Evolutionary conservation across 1,140 invertebrate genomes (phyloP).

Genomic region (Drosophila mauritiana): DNA sequence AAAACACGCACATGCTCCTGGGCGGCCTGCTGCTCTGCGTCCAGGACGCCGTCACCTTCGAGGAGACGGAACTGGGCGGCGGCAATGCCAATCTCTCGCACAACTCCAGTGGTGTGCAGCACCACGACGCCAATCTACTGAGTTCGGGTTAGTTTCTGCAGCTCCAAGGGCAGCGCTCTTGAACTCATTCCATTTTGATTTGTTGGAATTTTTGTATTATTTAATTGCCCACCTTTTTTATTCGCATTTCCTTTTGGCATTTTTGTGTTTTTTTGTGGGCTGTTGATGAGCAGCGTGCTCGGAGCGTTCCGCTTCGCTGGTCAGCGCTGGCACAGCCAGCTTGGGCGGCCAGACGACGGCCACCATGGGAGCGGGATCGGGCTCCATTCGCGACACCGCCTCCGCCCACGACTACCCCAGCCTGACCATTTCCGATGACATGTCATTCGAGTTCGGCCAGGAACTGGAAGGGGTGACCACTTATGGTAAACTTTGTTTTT

Average conservation of each 20-base stretch:
- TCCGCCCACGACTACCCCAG: constrained; percentile 82
- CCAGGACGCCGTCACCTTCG: constrained; percentile 92
- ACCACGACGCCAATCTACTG: constrained; percentile 88
- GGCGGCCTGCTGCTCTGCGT: constrained; percentile 92
- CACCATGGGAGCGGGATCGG: constrained; percentile 51
- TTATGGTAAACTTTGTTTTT: constrained; percentile 73
- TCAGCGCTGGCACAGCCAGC: constrained; percentile 75
- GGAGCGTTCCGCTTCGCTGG: constrained; percentile 80
- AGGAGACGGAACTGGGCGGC: constrained; percentile 87
- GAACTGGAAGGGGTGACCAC: constrained; percentile 74
- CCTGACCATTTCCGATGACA: constrained; percentile 81
- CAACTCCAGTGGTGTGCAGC: constrained; percentile 80
- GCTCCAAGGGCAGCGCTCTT: neutral
- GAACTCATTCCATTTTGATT: constrained; percentile 32
- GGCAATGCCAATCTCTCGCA: constrained; percentile 85
- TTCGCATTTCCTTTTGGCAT: constrained; percentile 45
- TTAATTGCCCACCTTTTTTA: constrained; percentile 39
- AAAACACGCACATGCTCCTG: constrained; percentile 95
- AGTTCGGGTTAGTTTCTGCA: constrained; percentile 88
- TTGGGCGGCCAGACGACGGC: constrained; percentile 74
- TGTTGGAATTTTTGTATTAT: constrained; percentile 38
- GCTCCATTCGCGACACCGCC: constrained; percentile 66
- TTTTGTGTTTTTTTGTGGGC: constrained; percentile 6
- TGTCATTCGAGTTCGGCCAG: constrained; percentile 79
- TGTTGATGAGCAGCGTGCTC: constrained; percentile 69